Percentiles rank a stretch among this genome's conserved stretches.
Conservation (phyloP, 2,888 invertebrate genomes). For the Bimastos eiseni region DNA sequence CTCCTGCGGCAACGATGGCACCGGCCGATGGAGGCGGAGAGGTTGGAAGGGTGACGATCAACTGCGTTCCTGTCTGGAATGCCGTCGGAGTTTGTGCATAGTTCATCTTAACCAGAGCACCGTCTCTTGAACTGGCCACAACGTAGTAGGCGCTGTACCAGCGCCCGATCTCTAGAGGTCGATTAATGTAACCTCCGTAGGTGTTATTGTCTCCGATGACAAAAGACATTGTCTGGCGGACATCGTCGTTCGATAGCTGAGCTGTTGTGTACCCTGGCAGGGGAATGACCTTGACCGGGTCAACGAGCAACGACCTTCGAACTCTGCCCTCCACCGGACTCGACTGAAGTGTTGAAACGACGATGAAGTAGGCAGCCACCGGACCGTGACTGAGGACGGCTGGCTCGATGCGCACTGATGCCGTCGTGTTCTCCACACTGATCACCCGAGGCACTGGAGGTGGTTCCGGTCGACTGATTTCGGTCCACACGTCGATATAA, state of each 20-base stretch:
- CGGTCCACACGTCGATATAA: constrained; percentile 70
- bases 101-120: constrained; percentile 66
- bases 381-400: constrained; percentile 79
- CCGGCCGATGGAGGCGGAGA: background rate
- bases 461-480: constrained; percentile 72
- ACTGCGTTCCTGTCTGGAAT: constrained; percentile 27
- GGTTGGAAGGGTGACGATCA: constrained; percentile 23
- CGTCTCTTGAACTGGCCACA: constrained; percentile 72
- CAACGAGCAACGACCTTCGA: constrained; percentile 36
- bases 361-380: constrained; percentile 73
- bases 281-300: constrained; percentile 66
- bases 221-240: constrained; percentile 68
- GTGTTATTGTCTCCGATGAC: constrained; percentile 75
- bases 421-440: constrained; percentile 69
- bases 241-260: constrained; percentile 66
- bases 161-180: constrained; percentile 70
- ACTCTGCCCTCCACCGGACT: background rate
- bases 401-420: constrained; percentile 72
- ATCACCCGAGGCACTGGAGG: constrained; percentile 73
- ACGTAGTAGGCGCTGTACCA: constrained; percentile 73
- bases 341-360: constrained; percentile 67
- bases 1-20: background rate
- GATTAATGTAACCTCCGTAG: constrained; percentile 79
- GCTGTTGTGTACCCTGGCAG: constrained; percentile 73
- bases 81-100: constrained; percentile 41